Conservation (phyloP, 2,113 vertebrate genomes). For the Otolemur garnettii region DNA sequence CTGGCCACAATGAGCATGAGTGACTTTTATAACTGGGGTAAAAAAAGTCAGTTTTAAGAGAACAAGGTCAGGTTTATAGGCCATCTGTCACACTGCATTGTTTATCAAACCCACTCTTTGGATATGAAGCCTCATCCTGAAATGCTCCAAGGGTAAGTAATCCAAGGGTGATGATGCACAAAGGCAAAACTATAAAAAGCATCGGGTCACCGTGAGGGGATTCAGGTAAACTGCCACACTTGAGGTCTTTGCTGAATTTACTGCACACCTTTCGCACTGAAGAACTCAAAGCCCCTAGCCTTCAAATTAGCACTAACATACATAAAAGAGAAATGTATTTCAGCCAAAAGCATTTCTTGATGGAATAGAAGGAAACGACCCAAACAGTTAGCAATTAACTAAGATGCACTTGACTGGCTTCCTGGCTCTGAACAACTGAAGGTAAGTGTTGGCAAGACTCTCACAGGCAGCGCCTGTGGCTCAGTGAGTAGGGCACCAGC, state of each 20-base stretch:
- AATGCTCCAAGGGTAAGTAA: not conserved
- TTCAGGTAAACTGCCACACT: not conserved
- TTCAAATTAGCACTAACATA: not conserved
- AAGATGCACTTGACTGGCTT: not conserved
- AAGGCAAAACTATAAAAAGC: not conserved
- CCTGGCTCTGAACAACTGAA: not conserved
- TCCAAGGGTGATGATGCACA: not conserved
- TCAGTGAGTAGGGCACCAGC: too few relatives aligned
- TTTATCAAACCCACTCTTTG: not conserved
- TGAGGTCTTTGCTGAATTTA: conserved; percentile 9
- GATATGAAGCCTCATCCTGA: conserved; percentile 2
- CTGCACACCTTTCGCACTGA: not conserved
- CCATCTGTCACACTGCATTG: not conserved
- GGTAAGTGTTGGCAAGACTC: not conserved
- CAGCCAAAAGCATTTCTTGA: not conserved
- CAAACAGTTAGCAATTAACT: not conserved
- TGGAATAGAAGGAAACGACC: not conserved
- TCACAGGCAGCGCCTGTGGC: not conserved
- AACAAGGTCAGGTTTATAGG: not conserved
- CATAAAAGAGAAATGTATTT: not conserved
- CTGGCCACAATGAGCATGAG: not conserved
- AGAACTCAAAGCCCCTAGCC: not conserved
- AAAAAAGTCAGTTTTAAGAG: not conserved
- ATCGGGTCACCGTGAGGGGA: not conserved
- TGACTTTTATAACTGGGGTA: not conserved